Percentiles rank a stretch among this genome's conserved stretches.
phyloP scores from a whole-genome alignment of 2,797 vertebrate species.

The Delichon dasypus region DNA sequence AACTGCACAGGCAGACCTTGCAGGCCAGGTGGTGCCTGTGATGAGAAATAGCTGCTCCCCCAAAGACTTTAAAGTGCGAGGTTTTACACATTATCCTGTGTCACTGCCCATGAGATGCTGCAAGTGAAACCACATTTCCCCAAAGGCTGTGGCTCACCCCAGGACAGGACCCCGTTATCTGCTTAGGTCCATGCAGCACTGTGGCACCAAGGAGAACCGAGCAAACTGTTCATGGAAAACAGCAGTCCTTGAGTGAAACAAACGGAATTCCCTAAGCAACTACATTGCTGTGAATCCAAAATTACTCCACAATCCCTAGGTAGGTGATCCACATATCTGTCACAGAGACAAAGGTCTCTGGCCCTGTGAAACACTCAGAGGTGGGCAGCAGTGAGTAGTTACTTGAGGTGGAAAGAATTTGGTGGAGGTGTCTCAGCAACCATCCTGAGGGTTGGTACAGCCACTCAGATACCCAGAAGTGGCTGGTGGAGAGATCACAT shows the following conservation, averaged over 20 bases:
- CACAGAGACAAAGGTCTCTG: not conserved
- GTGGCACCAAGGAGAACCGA: not conserved
- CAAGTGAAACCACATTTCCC: not conserved
- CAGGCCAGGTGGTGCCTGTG: not conserved
- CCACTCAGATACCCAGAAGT: rapidly evolving
- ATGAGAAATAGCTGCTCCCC: not conserved
- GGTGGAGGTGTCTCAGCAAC: not conserved
- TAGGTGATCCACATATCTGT: not conserved
- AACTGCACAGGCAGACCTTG: not conserved
- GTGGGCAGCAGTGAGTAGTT: not conserved
- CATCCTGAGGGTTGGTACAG: rapidly evolving
- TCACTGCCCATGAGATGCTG: not conserved
- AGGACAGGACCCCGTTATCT: not conserved
- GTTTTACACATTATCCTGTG: not conserved
- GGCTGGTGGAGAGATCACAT: not conserved
- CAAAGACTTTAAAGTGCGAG: not conserved
- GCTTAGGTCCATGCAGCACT: not conserved
- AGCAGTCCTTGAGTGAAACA: not conserved
- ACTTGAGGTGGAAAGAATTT: not conserved
- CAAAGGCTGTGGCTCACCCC: not conserved
- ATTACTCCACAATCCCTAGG: not conserved
- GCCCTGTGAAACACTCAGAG: not conserved
- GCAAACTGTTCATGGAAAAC: not conserved
- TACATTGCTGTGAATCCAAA: not conserved
- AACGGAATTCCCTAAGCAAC: not conserved